Base-by-base conservation (phyloP, 92 coral and sea anemone genomes). In the Ricordea florida region DNA sequence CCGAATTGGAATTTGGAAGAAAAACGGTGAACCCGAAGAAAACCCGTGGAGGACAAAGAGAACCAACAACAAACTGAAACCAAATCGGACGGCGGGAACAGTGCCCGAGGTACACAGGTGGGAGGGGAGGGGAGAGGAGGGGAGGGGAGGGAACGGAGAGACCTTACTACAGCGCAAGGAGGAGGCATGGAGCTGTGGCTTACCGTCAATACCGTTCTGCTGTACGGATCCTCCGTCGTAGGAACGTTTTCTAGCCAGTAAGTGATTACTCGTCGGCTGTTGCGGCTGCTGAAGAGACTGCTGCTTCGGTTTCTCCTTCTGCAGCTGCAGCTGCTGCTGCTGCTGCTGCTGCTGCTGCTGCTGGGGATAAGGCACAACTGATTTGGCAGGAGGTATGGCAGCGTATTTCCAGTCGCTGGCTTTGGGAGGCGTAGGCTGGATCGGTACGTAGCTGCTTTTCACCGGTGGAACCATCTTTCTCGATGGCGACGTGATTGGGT, bases 201-300 rank as follows among this genome's bases (percentile, higher is more conserved):
- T 68, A 94, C 98, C 97, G 47, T 94, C 98, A 31, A 94, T 78
- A 11, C 99, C 99, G 64, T 96, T 96, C 74, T 96, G 99, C 23
- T 96, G 99, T 27, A 84, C 64, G 7, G 78, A 66, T 62, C 74
- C 42, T 14, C 74, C 66, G 3, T 96, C 99, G 14, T 92, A 82
- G 33, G 98, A 89, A 22, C 99, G 88, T 71, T 96, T 96, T 14
- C 99, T 84, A 21, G 97, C 89, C 84, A 96, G 50, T 93, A 96
- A 67, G 64, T 96, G 99, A 53, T 96, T 96, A 11, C 85, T 74
- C 29, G 90, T 68, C 20, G 46, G 75, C 27, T 77, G 79, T 16
- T 79, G 67, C 6, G 3, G 24, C 29, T 24, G 77, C 23, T 55
- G 77, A n/a, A n/a, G n/a, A n/a, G 90, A 62, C 20, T 45, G 75